Conservation (phyloP, 2,113 vertebrate genomes). For the Camelus bactrianus region DNA sequence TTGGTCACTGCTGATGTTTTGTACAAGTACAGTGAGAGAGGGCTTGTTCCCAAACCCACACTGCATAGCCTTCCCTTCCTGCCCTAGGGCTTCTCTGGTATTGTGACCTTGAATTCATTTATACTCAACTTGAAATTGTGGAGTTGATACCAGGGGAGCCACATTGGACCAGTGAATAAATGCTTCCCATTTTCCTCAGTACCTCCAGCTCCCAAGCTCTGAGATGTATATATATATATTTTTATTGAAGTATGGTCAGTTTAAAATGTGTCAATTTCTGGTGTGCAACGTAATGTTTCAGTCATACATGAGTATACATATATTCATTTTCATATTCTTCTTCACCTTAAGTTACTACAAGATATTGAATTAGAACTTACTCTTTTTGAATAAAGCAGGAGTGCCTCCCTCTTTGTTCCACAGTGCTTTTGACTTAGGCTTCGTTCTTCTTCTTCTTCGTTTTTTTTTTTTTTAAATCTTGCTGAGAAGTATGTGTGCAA, state of each 20-base stretch:
- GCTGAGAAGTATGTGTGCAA: background rate
- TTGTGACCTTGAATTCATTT: background rate
- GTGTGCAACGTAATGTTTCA: too few species aligned
- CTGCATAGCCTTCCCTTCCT: background rate
- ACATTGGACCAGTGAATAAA: background rate
- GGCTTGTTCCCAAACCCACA: background rate
- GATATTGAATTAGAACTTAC: slow-evolving; percentile 57
- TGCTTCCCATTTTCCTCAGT: background rate
- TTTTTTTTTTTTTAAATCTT: background rate
- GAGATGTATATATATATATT: background rate
- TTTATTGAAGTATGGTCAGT: too few species aligned
- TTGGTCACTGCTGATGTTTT: background rate
- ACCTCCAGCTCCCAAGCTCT: background rate
- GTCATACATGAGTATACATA: too few species aligned
- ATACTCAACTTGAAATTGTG: background rate
- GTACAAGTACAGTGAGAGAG: background rate
- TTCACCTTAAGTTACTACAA: too few species aligned
- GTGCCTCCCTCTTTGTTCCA: slow-evolving; percentile 41
- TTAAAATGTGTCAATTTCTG: too few species aligned
- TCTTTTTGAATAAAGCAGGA: slow-evolving; percentile 52
- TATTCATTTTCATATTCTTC: too few species aligned
- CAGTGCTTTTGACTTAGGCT: slow-evolving; percentile 26
- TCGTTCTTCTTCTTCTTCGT: background rate
- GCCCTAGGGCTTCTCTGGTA: background rate
- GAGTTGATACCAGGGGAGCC: background rate